A percentile compares a stretch with the other conserved stretches of the same genome.
Evolutionary conservation across 2,888 invertebrate species (phyloP).

Genomic region (Chydorus sphaericus): DNA sequence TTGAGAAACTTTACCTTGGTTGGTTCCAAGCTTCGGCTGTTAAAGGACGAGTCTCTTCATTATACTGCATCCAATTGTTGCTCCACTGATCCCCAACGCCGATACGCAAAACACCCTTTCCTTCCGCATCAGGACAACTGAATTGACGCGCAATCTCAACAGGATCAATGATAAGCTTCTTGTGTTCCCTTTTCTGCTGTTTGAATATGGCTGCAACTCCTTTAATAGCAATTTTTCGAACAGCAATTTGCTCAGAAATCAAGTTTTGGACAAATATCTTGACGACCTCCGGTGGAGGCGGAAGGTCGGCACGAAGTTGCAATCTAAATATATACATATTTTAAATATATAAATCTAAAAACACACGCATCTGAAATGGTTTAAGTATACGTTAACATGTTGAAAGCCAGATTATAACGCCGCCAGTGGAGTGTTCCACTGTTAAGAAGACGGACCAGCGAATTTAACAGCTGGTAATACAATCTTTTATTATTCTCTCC

Average conservation of each 20-base stretch:
- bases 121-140: background rate
- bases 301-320: slow-evolving; percentile 53
- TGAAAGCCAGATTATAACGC: slow-evolving; percentile 56
- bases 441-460: slow-evolving; percentile 26
- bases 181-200: slow-evolving; percentile 52
- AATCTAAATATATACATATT: too few relatives aligned
- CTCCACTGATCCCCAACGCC: slow-evolving; percentile 41
- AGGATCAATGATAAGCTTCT: slow-evolving; percentile 44
- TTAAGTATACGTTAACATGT: too few relatives aligned
- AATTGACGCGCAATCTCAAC: slow-evolving; percentile 28
- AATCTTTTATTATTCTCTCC: slow-evolving; percentile 17
- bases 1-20: slow-evolving; percentile 29
- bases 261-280: slow-evolving; percentile 47
- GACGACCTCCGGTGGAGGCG: slow-evolving; percentile 46
- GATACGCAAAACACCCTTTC: background rate
- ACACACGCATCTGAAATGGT: too few relatives aligned
- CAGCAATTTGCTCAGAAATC: slow-evolving; percentile 61
- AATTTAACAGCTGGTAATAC: slow-evolving; percentile 26
- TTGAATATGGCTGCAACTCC: slow-evolving; percentile 47
- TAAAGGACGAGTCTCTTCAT: slow-evolving; percentile 40
- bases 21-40: slow-evolving; percentile 59
- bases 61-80: slow-evolving; percentile 59
- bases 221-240: slow-evolving; percentile 50
- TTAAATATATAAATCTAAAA: too few relatives aligned
- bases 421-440: slow-evolving; percentile 52